phyloP scores from a whole-genome alignment of 2,113 vertebrate genomes.

The Ammodramus savannarum region DNA sequence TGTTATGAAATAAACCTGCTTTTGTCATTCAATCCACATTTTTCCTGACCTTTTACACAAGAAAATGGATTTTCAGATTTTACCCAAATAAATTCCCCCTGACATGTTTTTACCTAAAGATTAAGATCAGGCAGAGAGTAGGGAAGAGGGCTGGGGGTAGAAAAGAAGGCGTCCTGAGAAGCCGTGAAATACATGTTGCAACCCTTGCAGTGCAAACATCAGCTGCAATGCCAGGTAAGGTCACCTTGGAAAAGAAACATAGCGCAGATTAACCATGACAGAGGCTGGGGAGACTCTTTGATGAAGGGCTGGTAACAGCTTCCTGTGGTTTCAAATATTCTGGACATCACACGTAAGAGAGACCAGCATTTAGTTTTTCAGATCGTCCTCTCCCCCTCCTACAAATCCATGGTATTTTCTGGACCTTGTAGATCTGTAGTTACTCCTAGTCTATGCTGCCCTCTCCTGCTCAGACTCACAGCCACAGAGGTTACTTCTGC shows the following conservation, averaged over 20 bases:
- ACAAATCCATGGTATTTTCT: background rate
- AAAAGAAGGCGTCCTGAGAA: background rate
- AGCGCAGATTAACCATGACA: background rate
- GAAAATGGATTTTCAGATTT: background rate
- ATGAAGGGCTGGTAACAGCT: conserved; percentile 17
- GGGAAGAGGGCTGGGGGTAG: background rate
- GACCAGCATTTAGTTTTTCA: background rate
- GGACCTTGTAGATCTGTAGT: background rate
- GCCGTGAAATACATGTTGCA: background rate
- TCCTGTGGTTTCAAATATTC: conserved; percentile 6
- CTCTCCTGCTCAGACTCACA: conserved; percentile 55
- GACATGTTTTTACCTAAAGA: background rate
- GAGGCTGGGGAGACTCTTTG: background rate
- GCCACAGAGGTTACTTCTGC: background rate
- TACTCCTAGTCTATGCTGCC: conserved; percentile 63
- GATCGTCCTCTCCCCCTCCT: background rate
- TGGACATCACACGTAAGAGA: background rate
- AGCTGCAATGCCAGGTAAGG: background rate
- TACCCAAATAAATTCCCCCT: background rate
- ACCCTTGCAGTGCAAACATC: background rate
- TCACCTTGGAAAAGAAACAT: conserved; percentile 15
- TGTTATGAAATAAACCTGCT: background rate
- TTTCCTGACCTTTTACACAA: background rate
- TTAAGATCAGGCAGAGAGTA: too few relatives aligned
- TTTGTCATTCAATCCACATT: background rate